Evolutionary conservation across 2,113 vertebrate genomes (phyloP).

Genomic region (Lophius piscatorius): DNA sequence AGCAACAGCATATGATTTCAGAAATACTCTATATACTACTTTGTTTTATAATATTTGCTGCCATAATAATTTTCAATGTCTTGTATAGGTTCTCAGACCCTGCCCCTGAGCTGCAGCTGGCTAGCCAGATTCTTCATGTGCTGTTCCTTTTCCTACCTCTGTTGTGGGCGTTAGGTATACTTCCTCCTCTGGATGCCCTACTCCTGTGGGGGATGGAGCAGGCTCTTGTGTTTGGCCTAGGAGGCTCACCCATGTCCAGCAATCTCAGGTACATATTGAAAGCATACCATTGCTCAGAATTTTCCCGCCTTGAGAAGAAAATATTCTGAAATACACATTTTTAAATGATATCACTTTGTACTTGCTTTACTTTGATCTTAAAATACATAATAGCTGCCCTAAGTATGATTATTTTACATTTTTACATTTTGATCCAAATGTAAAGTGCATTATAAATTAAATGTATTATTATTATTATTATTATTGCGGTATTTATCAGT

Average conservation of each 20-base stretch:
- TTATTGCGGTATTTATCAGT: too few species aligned
- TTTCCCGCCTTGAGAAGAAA: too few species aligned
- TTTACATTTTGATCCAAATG: too few species aligned
- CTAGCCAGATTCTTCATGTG: conserved; percentile 92
- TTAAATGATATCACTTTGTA: too few species aligned
- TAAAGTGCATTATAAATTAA: too few species aligned
- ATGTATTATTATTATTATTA: too few species aligned
- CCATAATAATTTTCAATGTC: conserved; percentile 12
- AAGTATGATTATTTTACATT: too few species aligned
- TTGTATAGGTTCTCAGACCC: conserved; percentile 84
- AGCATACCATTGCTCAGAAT: neutral
- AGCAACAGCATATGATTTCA: conserved; percentile 49
- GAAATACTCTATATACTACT: neutral
- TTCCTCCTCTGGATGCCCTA: conserved; percentile 93
- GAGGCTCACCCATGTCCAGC: conserved; percentile 94
- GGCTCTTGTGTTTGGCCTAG: conserved; percentile 90
- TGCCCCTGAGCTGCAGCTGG: conserved; percentile 84
- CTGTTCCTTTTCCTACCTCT: conserved; percentile 92
- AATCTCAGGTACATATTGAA: conserved; percentile 81
- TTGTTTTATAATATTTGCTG: neutral
- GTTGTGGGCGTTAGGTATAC: conserved; percentile 91
- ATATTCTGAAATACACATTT: too few species aligned
- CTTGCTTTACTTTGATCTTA: too few species aligned
- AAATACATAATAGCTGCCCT: too few species aligned
- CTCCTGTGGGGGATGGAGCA: conserved; percentile 96